Evolutionary conservation across 2,797 vertebrate species (phyloP).

Genomic region (Xiphorhynchus erythropygius): DNA sequence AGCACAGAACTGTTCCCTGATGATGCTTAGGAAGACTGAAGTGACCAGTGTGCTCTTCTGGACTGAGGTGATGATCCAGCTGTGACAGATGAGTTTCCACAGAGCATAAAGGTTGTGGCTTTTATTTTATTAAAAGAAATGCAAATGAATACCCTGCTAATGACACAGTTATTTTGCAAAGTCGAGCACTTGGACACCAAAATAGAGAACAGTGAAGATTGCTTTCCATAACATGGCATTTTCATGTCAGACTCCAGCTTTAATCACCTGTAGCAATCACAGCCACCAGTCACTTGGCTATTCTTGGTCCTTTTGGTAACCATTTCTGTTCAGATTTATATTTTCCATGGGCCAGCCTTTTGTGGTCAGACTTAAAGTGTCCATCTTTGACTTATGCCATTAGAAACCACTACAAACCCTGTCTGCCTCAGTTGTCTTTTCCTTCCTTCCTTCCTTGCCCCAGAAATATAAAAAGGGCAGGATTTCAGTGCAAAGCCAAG

Average conservation of each 20-base stretch:
- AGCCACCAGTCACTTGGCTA: background rate
- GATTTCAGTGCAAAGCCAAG: background rate
- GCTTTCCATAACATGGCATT: background rate
- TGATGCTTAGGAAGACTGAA: background rate
- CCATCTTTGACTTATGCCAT: background rate
- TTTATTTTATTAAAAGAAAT: background rate
- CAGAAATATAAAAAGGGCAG: background rate
- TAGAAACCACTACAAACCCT: background rate
- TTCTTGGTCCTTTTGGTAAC: background rate
- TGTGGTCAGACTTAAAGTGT: background rate
- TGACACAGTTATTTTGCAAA: background rate
- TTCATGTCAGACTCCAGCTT: background rate
- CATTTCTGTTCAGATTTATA: background rate
- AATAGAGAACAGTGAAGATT: background rate
- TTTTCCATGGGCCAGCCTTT: background rate
- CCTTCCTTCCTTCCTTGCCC: background rate
- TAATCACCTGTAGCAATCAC: background rate
- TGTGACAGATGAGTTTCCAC: background rate
- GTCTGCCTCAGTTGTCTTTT: background rate
- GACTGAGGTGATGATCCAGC: background rate
- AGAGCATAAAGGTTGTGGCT: background rate
- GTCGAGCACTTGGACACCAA: background rate
- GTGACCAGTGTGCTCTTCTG: background rate
- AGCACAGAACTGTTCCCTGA: background rate
- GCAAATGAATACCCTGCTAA: background rate